These are phyloP conservation scores for Tragelaphus buxtoni DNA, from an alignment of 2,113 vertebrate genomes.

Conservation along the genomic window DNA sequence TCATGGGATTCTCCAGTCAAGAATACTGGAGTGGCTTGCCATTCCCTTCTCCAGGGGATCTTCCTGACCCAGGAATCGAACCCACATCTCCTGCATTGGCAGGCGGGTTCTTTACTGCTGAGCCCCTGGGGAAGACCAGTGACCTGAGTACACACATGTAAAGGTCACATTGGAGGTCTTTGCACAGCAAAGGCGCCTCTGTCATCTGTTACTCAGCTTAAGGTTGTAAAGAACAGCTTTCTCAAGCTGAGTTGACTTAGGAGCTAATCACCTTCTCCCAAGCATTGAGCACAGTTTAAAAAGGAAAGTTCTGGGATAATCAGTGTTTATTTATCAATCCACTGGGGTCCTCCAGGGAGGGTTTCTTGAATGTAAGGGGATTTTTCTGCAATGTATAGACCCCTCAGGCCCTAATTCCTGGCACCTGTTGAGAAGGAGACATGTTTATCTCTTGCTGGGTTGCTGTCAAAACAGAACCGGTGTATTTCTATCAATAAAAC, in stretches of 20 bases:
- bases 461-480: slow-evolving; percentile 61
- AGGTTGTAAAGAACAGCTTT: slow-evolving; percentile 66
- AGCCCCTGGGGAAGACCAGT: neutral
- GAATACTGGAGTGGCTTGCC: neutral
- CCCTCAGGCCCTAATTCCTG: slow-evolving; percentile 43
- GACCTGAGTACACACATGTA: neutral
- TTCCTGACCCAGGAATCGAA: neutral
- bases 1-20: neutral
- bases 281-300: neutral
- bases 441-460: slow-evolving; percentile 63
- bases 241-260: neutral
- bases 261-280: slow-evolving; percentile 31
- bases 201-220: slow-evolving; percentile 65
- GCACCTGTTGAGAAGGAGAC: slow-evolving; percentile 62
- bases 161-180: slow-evolving; percentile 61
- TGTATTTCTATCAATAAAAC: slow-evolving; percentile 73
- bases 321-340: neutral
- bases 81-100: neutral
- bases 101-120: neutral
- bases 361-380: slow-evolving; percentile 32
- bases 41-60: neutral
- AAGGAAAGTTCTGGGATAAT: neutral
- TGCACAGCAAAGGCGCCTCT: slow-evolving; percentile 69
- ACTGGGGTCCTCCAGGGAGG: slow-evolving; percentile 27
- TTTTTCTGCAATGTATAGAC: slow-evolving; percentile 29